Conservation (phyloP, 2,113 vertebrate species). For the mouse (Mus musculus) region GRCm39 chr13:61432501-61433000, state of each 20-base stretch:
- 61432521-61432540: constrained; percentile 87
- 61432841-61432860: background rate
- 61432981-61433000: constrained; percentile 94
- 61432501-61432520: constrained; percentile 90
- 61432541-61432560: background rate
- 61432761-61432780: background rate
- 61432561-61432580: background rate
- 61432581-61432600: background rate
- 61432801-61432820: background rate
- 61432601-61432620: background rate
- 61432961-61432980: constrained; percentile 92
- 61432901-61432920: background rate
- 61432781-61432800: background rate
- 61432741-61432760: background rate
- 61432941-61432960: constrained; percentile 83
- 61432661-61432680: background rate
- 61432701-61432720: background rate
- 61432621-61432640: background rate
- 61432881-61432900: background rate
- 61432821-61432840: background rate
- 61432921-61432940: background rate
- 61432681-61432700: background rate
- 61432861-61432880: background rate
- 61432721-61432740: background rate
- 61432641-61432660: background rate